These are phyloP conservation scores for Nibea coibor DNA, from an alignment of 2,113 vertebrate species.

Conservation along the genomic window DNA sequence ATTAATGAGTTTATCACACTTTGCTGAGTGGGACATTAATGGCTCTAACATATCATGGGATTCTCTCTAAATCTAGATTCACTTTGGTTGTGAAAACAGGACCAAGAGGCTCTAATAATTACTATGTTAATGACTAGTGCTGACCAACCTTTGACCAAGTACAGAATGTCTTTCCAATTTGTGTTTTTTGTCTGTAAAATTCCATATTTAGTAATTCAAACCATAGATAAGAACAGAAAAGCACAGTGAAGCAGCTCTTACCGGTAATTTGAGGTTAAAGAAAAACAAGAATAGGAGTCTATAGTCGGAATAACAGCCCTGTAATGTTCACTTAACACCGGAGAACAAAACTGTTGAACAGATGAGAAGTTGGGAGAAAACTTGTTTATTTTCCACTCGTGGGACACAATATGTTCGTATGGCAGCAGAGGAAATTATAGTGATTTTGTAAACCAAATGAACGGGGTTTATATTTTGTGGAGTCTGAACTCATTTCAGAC, in stretches of 20 bases:
- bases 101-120: background rate
- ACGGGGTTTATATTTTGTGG: background rate
- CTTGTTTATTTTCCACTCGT: background rate
- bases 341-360: background rate
- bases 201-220: background rate
- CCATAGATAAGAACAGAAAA: background rate
- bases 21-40: constrained; percentile 10
- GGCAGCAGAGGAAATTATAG: background rate
- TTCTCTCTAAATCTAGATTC: background rate
- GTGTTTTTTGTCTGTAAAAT: too few species aligned
- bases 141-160: background rate
- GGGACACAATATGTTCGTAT: background rate
- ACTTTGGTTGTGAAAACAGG: background rate
- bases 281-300: background rate
- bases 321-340: background rate
- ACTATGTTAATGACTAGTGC: background rate
- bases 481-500: background rate
- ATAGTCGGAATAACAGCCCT: background rate
- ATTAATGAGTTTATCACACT: constrained; percentile 35
- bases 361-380: background rate
- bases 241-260: background rate
- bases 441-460: background rate
- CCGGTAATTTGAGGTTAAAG: background rate
- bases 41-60: constrained; percentile 3
- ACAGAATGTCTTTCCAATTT: too few species aligned